phyloP scores from a whole-genome alignment of 2,888 invertebrate species.

The Stenotaenia linearis region DNA sequence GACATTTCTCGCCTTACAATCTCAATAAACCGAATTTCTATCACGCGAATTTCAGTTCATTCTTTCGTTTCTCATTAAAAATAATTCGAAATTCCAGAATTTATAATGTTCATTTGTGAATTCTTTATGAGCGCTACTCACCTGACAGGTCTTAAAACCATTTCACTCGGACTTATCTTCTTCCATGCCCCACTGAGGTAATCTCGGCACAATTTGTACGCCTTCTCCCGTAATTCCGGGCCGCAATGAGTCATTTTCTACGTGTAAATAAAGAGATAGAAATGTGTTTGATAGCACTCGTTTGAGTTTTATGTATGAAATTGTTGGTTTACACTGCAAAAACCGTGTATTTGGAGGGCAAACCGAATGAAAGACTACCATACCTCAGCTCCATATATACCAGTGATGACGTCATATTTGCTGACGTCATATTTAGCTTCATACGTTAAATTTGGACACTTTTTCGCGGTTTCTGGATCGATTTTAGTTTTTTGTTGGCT shows the following conservation, averaged over 20 bases:
- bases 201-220: constrained; percentile 78
- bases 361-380: not conserved
- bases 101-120: no score
- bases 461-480: constrained; percentile 1
- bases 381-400: constrained; percentile 8
- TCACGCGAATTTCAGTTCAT: no score
- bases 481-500: constrained; percentile 13
- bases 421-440: constrained; percentile 7
- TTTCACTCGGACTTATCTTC: constrained; percentile 66
- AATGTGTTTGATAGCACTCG: not conserved
- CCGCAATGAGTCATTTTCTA: constrained; percentile 35
- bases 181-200: constrained; percentile 89
- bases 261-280: not conserved
- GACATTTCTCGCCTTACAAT: no score
- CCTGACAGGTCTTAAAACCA: constrained; percentile 79
- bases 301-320: not conserved
- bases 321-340: not conserved
- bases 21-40: no score
- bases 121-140: no score
- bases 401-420: not conserved
- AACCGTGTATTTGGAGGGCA: not conserved
- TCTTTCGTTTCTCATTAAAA: no score
- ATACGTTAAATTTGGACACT: not conserved
- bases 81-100: no score
- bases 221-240: constrained; percentile 72